Base-by-base conservation (phyloP, 2,888 invertebrate species). In the Caenorhabditis doughertyi region DNA sequence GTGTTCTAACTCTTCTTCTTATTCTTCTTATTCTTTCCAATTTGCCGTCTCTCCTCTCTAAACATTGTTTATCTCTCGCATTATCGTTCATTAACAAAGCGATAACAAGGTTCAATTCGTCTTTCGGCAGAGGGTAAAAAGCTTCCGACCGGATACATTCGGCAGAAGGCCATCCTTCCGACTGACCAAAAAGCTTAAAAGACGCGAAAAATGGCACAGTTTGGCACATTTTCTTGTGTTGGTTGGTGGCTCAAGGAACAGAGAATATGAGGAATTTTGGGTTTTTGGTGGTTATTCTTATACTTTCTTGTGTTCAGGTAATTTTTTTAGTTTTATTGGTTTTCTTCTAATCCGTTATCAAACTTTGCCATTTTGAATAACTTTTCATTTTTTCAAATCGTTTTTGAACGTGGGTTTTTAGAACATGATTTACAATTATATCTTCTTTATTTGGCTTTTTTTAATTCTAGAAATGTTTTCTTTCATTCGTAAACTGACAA, bases 1-100 rank as follows among this genome's bases (percentile, higher is more conserved):
- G 60, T 72, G 70, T 65, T 65, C 70, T 44, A 27, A 18, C 49
- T 25, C 49, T 72, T 39, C 16, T 21, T n/a, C 32, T 13, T 39
- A 3, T 25, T 13, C 18, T 18, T 25, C 25, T 42, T 11, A 16
- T 11, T 39, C n/a, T n/a, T n/a, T n/a, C n/a, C n/a, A n/a, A 7
- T 35, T 39, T 62, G 29, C 62, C 62, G 4, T 29, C 35, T 47
- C 13, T 49, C 39, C 23, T 21, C 32, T 49, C 11, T 53, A 47
- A 23, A 25, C n/a, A 27, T 39, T 74, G 73, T 74, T 74, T 74
- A 74, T 74, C 73, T 64, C 44, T 29, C 73, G 73, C 64, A 74
- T 74, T 74, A 74, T 64, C 73, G 27, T 62, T 55, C 65, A 74
- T 74, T 74, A 49, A 60, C 79, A 71, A 70, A 62, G 62, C 79